Evolutionary conservation across 1,140 invertebrate genomes (phyloP), one percentile per base, ranked within the genome.

Genomic region (Drosophila seguyi): DNA sequence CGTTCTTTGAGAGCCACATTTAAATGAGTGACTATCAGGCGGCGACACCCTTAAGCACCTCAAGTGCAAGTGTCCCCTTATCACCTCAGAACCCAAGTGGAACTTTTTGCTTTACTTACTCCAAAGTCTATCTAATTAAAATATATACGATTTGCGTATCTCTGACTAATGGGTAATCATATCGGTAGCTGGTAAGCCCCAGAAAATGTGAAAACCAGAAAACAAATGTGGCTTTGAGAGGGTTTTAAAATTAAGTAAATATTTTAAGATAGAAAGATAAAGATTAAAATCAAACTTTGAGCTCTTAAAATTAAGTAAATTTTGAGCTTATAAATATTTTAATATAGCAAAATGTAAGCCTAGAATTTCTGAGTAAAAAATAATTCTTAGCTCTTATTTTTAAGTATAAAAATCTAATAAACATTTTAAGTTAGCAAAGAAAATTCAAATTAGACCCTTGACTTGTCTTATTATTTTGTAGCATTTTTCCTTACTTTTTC

Each of bases 61-160:
- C 42, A 13, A 36, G 27, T 27, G 29, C 59, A 16, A 61, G 47
- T 41, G 60, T n/a, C 25, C 29, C 16, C 65, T 63, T 67, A 67
- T 67, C 44, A 6, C 7, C 31, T 10, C 3, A 10, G 16, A 4
- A 4, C 5, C 1, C 22, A 16, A 47, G 25, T 61, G 63, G 42
- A 47, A 66, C 56, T 29, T 62, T 60, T 48, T 7, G 16, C 11
- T 6, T 22, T 7, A 3, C 31, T 16, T 7, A 3, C 41, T 5
- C 10, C 16, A 18, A 5, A 6, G 2, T 11, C 38, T 62, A 27
- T 55, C 47, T 39, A 20, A 53, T 39, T 53, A 16, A 27, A 53
- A 50, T 50, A 55, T 20, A 62, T 16, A 18, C 10, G 36, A 47
- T 55, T 62, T 20, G 25, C 41, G 8, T 59, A 66, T 38, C 55